Conservation (phyloP, 2,888 invertebrate genomes). For the Phalera bucephala region DNA sequence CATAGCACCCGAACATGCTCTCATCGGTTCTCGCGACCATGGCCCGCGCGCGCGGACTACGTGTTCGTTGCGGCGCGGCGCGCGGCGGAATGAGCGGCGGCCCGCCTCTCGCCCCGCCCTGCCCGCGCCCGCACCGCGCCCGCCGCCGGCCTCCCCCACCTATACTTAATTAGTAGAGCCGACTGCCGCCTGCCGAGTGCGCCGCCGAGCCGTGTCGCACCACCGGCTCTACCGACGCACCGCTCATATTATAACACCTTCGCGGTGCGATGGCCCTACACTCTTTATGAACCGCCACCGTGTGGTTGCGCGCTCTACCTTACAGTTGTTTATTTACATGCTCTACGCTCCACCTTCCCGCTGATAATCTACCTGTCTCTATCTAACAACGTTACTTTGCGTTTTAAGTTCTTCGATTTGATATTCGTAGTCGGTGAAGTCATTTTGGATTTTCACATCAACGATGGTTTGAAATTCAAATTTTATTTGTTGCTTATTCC, state of each 20-base stretch:
- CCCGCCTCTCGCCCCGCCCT: constrained; percentile 58
- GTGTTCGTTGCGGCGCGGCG: constrained; percentile 70
- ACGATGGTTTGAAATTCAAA: no score
- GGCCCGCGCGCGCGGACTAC: constrained; percentile 84
- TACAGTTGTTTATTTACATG: constrained; percentile 56
- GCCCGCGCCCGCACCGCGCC: constrained; percentile 32
- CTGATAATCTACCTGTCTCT: constrained; percentile 61
- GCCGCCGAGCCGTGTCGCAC: constrained; percentile 31
- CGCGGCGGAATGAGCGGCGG: constrained; percentile 73
- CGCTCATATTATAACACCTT: constrained; percentile 34
- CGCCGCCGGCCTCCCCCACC: constrained; percentile 49
- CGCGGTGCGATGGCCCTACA: constrained; percentile 21
- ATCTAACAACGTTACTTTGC: constrained; percentile 41
- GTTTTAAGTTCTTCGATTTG: constrained; percentile 7
- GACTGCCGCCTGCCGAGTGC: constrained; percentile 36
- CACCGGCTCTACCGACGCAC: constrained; percentile 16
- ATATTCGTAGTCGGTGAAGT: no score
- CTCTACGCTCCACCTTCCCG: constrained; percentile 64
- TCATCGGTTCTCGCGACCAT: constrained; percentile 92
- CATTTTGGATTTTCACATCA: no score
- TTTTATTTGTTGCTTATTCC: no score
- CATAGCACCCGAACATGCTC: constrained; percentile 89
- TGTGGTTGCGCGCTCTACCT: constrained; percentile 14
- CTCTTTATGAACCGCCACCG: constrained; percentile 17
- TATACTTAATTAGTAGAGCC: constrained; percentile 74